A percentile compares a stretch with the other conserved stretches of the same genome.
phyloP scores from a whole-genome alignment of 1,140 invertebrate species.

The Calliphora vicina region DNA sequence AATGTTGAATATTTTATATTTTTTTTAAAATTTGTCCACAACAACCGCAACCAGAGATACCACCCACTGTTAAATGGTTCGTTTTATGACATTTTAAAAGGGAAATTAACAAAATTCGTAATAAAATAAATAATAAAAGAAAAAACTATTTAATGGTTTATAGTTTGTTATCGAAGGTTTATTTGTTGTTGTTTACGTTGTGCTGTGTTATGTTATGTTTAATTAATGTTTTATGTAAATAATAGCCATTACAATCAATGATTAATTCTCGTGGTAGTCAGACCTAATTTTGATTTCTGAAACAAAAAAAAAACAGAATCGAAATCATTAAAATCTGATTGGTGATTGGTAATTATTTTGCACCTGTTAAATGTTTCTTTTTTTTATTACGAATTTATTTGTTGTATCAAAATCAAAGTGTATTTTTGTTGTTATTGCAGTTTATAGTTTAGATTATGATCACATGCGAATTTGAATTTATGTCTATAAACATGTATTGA shows the following conservation, averaged over 20 bases:
- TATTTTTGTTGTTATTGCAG: neutral
- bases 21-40: neutral
- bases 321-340: conserved; percentile 8
- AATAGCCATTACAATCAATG: neutral
- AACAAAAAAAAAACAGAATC: neutral
- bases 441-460: neutral
- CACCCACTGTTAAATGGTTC: neutral
- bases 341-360: conserved; percentile 9
- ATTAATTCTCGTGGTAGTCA: neutral
- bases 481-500: neutral
- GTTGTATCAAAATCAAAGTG: neutral
- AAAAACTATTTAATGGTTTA: neutral
- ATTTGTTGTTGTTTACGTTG: too few species aligned
- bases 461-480: neutral
- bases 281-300: neutral
- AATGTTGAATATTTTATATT: too few species aligned
- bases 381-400: neutral
- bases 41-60: neutral
- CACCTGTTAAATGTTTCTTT: neutral
- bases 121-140: neutral
- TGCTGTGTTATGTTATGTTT: too few species aligned
- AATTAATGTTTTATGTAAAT: neutral
- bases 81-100: neutral
- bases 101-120: neutral
- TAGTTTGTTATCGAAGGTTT: neutral